These are phyloP conservation scores for Hylyphantes graminicola DNA, from an alignment of 1,140 invertebrate species.

Conservation along the genomic window DNA sequence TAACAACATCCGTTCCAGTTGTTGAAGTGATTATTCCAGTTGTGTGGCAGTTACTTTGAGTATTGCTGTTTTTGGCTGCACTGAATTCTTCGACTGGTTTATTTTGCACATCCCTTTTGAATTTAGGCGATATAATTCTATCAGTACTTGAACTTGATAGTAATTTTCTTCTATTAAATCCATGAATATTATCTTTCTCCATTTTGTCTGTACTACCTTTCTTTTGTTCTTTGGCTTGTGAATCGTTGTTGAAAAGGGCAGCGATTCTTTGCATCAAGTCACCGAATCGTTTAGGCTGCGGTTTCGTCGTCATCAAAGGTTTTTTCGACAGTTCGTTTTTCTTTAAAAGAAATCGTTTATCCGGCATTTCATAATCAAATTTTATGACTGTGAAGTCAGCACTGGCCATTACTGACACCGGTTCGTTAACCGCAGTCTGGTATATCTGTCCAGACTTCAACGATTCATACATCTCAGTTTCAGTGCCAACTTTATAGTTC, in stretches of 20 bases:
- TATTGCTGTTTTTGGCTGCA: neutral
- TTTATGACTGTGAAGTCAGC: conserved; percentile 36
- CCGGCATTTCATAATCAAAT: conserved; percentile 20
- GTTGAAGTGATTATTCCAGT: conserved; percentile 87
- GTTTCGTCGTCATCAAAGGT: neutral
- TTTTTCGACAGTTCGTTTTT: neutral
- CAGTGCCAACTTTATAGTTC: conserved; percentile 15
- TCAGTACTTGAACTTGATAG: neutral
- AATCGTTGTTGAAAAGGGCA: conserved; percentile 18
- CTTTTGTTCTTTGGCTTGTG: neutral
- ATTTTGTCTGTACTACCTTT: neutral
- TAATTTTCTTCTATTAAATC: conserved; percentile 23
- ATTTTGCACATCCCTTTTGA: neutral
- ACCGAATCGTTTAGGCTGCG: neutral
- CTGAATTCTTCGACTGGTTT: neutral
- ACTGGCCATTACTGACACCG: conserved; percentile 19
- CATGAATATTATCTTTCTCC: neutral
- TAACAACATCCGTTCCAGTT: conserved; percentile 88
- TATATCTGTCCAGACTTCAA: conserved; percentile 58
- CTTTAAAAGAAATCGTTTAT: neutral
- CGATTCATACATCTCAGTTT: conserved; percentile 55
- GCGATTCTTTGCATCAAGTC: conserved; percentile 35
- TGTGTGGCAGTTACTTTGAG: conserved; percentile 65
- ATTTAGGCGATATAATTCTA: neutral
- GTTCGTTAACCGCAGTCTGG: conserved; percentile 59